These are phyloP conservation scores for Ranitomeya imitator DNA, from an alignment of 2,113 vertebrate genomes.

Conservation along the genomic window DNA sequence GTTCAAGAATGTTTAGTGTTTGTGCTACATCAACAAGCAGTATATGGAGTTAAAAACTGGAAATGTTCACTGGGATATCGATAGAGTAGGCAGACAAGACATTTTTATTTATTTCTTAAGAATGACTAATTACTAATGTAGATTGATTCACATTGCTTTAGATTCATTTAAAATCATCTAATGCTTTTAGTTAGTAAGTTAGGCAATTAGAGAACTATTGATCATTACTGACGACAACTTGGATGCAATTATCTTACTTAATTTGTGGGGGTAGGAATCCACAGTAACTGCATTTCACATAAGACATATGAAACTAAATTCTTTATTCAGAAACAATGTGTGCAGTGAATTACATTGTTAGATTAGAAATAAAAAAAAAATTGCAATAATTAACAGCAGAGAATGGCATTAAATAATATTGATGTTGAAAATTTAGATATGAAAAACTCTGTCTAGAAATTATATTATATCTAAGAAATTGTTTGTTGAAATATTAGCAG, in stretches of 20 bases:
- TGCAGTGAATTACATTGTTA: background rate
- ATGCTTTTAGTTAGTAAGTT: slow-evolving; percentile 68
- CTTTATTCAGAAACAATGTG: background rate
- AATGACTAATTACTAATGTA: slow-evolving; percentile 63
- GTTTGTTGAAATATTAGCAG: too few species aligned
- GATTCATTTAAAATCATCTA: slow-evolving; percentile 60
- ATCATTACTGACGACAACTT: slow-evolving; percentile 63
- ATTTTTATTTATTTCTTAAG: slow-evolving; percentile 35
- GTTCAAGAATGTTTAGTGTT: too few species aligned
- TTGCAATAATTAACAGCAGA: background rate
- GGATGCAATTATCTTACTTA: slow-evolving; percentile 62
- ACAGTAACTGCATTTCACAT: slow-evolving; percentile 20
- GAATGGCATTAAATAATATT: background rate
- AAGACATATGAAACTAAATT: background rate
- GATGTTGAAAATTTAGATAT: too few species aligned
- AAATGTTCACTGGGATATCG: slow-evolving; percentile 46
- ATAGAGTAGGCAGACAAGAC: slow-evolving; percentile 22
- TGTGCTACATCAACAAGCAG: background rate
- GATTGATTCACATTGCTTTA: slow-evolving; percentile 66
- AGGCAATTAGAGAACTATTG: slow-evolving; percentile 66
- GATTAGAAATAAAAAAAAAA: background rate
- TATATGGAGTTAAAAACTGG: background rate
- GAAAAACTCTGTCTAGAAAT: too few species aligned
- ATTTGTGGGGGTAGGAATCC: slow-evolving; percentile 39
- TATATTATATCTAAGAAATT: too few species aligned